phyloP scores from a whole-genome alignment of 2,797 vertebrate species.

The Tragelaphus eurycerus region DNA sequence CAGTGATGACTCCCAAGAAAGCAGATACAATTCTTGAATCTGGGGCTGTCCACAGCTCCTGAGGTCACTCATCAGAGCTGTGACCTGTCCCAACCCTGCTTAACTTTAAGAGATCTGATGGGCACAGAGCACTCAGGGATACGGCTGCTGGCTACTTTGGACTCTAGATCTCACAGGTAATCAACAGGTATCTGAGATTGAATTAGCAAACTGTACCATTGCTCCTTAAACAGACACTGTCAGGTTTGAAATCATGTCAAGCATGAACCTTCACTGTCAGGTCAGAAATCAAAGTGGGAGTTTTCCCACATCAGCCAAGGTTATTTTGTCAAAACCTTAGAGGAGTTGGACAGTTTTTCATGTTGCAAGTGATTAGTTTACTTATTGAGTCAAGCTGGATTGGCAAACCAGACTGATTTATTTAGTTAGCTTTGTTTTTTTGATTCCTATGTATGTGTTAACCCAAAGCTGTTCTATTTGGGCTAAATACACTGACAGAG shows the following conservation, averaged over 20 bases:
- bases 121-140: constrained; percentile 77
- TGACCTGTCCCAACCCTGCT: constrained; percentile 71
- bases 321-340: constrained; percentile 75
- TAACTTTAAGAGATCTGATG: constrained; percentile 72
- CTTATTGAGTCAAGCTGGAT: constrained; percentile 66
- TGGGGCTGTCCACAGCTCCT: constrained; percentile 67
- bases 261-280: constrained; percentile 77
- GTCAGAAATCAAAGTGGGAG: constrained; percentile 76
- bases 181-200: constrained; percentile 76
- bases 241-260: constrained; percentile 77
- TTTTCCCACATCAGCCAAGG: constrained; percentile 71
- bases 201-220: constrained; percentile 73
- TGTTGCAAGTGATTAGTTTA: constrained; percentile 67
- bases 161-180: constrained; percentile 78
- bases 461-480: constrained; percentile 67
- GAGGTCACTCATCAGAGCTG: constrained; percentile 66
- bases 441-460: constrained; percentile 71
- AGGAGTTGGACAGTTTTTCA: constrained; percentile 75
- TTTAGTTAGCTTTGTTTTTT: constrained; percentile 70
- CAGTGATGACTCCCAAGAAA: constrained; percentile 72
- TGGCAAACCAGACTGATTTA: constrained; percentile 57
- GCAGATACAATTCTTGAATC: constrained; percentile 69
- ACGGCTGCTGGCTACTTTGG: constrained; percentile 77
- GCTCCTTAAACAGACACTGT: constrained; percentile 83
- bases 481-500: constrained; percentile 71